phyloP scores from a whole-genome alignment of 2,113 vertebrate species.

The Upupa epops region DNA sequence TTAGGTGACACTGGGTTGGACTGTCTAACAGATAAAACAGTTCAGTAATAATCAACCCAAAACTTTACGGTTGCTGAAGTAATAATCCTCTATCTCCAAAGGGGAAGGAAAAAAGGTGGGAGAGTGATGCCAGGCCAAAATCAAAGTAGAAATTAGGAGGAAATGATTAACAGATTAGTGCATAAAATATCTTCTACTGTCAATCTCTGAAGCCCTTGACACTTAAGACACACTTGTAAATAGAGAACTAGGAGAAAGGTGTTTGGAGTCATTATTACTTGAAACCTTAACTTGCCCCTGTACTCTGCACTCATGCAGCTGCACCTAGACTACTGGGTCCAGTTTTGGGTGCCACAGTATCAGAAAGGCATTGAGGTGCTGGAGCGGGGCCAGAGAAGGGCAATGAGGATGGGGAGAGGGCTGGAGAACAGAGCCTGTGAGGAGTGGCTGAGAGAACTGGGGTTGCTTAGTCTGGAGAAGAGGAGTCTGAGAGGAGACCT shows the following conservation, averaged over 20 bases:
- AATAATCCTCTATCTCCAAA: not conserved
- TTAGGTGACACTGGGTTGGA: not conserved
- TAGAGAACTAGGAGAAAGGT: not conserved
- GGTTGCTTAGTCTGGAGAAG: no score
- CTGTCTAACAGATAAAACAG: not conserved
- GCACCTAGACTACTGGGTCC: no score
- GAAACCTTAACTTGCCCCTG: not conserved
- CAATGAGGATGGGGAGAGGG: no score
- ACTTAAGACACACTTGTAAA: not conserved
- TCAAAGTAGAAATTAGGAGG: not conserved
- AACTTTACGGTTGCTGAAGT: not conserved
- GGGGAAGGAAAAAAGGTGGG: not conserved
- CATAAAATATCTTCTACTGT: not conserved
- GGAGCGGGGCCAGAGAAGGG: no score
- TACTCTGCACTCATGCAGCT: no score
- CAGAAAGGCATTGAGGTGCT: no score
- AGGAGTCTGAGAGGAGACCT: no score
- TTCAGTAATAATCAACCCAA: not conserved
- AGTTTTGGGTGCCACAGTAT: no score
- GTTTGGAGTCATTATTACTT: not conserved
- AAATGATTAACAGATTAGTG: not conserved
- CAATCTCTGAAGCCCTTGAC: not conserved
- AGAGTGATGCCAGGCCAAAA: not conserved
- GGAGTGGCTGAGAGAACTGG: no score
- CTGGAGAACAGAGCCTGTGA: no score